phyloP scores from a whole-genome alignment of 2,888 invertebrate species.

The Calameuta idolon region DNA sequence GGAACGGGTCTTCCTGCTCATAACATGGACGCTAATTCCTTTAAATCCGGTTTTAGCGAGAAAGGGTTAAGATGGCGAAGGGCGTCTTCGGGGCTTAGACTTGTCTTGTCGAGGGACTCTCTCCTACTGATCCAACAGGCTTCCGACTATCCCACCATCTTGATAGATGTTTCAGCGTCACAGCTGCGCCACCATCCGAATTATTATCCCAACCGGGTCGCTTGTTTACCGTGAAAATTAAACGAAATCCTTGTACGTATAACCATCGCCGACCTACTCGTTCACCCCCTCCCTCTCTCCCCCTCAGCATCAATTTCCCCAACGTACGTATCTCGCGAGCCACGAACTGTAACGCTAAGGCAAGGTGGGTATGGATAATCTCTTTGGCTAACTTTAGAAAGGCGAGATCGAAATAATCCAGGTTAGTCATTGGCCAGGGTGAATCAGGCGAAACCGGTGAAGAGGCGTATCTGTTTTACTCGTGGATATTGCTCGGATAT shows the following conservation, averaged over 20 bases:
- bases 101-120: constrained; percentile 19
- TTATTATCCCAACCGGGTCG: constrained; percentile 40
- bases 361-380: constrained; percentile 33
- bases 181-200: constrained; percentile 62
- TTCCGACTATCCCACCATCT: constrained; percentile 51
- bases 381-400: constrained; percentile 55
- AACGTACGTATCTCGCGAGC: neutral
- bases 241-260: constrained; percentile 23
- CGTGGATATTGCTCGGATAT: constrained; percentile 52
- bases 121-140: constrained; percentile 41
- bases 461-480: constrained; percentile 15
- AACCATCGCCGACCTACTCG: constrained; percentile 20
- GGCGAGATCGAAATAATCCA: constrained; percentile 57
- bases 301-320: constrained; percentile 1
- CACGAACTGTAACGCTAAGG: neutral
- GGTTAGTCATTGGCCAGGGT: constrained; percentile 31
- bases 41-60: constrained; percentile 43
- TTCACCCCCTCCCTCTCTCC: constrained; percentile 27
- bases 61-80: constrained; percentile 55
- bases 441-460: constrained; percentile 41
- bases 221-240: constrained; percentile 48
- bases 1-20: constrained; percentile 3
- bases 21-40: constrained; percentile 34
- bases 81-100: constrained; percentile 40
- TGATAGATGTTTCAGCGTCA: constrained; percentile 61